Evolutionary conservation across 1,140 invertebrate species (phyloP).

Genomic region (Notospermus geniculatus): DNA sequence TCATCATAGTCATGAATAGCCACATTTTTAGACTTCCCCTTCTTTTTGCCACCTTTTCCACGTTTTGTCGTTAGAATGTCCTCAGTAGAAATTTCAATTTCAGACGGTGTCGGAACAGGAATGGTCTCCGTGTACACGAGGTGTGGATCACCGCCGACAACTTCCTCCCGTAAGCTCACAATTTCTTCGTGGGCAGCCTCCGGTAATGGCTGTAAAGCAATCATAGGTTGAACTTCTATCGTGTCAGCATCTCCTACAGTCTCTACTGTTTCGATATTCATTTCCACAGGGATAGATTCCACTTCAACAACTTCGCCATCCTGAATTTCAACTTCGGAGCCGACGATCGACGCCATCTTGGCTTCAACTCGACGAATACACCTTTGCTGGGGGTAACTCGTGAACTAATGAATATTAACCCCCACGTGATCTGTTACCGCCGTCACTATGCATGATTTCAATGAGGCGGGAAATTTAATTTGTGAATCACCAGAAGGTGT

Average conservation of each 20-base stretch:
- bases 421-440: no score
- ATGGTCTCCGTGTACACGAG: slow-evolving; percentile 60
- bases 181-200: slow-evolving; percentile 70
- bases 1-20: slow-evolving; percentile 12
- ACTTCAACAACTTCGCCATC: slow-evolving; percentile 68
- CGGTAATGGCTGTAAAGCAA: slow-evolving; percentile 66
- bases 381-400: no score
- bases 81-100: slow-evolving; percentile 69
- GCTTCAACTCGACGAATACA: slow-evolving; percentile 11
- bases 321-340: slow-evolving; percentile 74
- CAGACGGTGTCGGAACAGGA: slow-evolving; percentile 64
- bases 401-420: no score
- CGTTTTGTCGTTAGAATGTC: slow-evolving; percentile 66
- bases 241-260: slow-evolving; percentile 63
- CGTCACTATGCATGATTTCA: no score
- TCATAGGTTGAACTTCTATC: slow-evolving; percentile 71
- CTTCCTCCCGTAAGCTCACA: slow-evolving; percentile 77
- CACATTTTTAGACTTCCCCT: slow-evolving; percentile 37
- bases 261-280: slow-evolving; percentile 74
- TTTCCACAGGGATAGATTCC: slow-evolving; percentile 73
- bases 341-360: slow-evolving; percentile 65
- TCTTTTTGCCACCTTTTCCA: slow-evolving; percentile 51
- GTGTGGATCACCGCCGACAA: slow-evolving; percentile 70
- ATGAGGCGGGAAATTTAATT: no score
- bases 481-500: no score